Evolutionary conservation across 2,113 vertebrate genomes (phyloP).

Genomic region (Phylloscopus trochiloides): DNA sequence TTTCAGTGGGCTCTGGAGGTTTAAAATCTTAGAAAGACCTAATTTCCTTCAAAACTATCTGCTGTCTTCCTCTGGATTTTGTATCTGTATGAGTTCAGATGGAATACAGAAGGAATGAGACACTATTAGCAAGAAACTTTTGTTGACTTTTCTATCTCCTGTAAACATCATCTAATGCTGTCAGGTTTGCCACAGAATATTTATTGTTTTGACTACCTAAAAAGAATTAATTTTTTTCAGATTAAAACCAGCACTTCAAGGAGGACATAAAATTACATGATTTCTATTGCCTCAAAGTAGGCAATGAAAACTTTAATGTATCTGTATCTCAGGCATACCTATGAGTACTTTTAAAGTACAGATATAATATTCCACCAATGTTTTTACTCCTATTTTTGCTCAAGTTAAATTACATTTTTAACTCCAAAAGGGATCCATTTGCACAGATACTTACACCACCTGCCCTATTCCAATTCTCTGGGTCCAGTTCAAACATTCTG

Average conservation of each 20-base stretch:
- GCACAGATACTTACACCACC: background rate
- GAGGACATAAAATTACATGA: background rate
- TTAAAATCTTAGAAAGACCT: conserved; percentile 16
- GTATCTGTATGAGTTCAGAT: background rate
- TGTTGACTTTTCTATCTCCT: background rate
- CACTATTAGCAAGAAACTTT: background rate
- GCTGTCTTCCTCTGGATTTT: background rate
- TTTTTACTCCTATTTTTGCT: background rate
- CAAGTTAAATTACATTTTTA: background rate
- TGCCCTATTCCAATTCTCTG: background rate
- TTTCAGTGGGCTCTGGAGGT: conserved; percentile 19
- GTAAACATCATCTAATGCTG: background rate
- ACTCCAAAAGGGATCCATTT: background rate
- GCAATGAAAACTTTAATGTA: background rate
- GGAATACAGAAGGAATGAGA: background rate
- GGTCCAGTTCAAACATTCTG: conserved; percentile 6
- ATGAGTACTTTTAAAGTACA: background rate
- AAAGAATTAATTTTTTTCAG: background rate
- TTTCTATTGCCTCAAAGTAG: background rate
- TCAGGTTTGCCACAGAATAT: background rate
- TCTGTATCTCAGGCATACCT: background rate
- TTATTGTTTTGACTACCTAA: background rate
- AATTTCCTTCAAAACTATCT: background rate
- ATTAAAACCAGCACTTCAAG: background rate
- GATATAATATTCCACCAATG: background rate